phyloP scores from a whole-genome alignment of 2,888 invertebrate genomes.

The Ditylenchus weischeri region DNA sequence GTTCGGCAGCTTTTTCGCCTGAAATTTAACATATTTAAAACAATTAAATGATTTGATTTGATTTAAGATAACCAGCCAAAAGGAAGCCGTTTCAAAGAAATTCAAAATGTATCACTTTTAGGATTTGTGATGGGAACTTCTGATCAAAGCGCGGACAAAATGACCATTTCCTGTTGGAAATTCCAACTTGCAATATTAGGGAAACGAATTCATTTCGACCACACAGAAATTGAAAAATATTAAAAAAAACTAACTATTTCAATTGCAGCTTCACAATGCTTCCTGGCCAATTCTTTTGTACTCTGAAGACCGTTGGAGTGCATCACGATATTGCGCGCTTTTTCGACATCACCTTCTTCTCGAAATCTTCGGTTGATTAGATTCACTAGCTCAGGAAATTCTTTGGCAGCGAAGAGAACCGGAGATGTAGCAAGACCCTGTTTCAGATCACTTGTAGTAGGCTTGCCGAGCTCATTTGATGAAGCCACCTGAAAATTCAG shows the following conservation, averaged over 20 bases:
- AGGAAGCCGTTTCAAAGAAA: too few species aligned
- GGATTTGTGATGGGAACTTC: too few species aligned
- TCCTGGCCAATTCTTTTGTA: conserved; percentile 59
- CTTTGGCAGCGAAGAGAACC: conserved; percentile 90
- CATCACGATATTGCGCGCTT: conserved; percentile 65
- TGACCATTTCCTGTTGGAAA: too few species aligned
- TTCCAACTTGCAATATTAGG: too few species aligned
- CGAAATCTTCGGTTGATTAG: conserved; percentile 88
- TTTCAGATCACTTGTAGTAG: conserved; percentile 88
- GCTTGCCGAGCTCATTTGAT: conserved; percentile 89
- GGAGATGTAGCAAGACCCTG: conserved; percentile 85
- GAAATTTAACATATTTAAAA: conserved; percentile 1
- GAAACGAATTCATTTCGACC: too few species aligned
- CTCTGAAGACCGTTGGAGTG: conserved; percentile 61
- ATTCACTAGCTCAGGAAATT: conserved; percentile 90
- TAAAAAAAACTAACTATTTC: conserved; percentile 34
- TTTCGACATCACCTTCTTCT: conserved; percentile 87
- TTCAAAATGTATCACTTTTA: too few species aligned
- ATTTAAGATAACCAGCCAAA: too few species aligned
- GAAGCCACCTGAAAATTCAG: conserved; percentile 65
- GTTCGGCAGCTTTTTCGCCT: conserved; percentile 41
- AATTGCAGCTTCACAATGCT: conserved; percentile 60
- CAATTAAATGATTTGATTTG: too few species aligned
- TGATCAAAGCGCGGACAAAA: too few species aligned
- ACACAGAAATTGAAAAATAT: too few species aligned